Evolutionary conservation across 2,113 vertebrate species (phyloP), one percentile per base, ranked within the genome.

Genomic region (Panurus biarmicus): DNA sequence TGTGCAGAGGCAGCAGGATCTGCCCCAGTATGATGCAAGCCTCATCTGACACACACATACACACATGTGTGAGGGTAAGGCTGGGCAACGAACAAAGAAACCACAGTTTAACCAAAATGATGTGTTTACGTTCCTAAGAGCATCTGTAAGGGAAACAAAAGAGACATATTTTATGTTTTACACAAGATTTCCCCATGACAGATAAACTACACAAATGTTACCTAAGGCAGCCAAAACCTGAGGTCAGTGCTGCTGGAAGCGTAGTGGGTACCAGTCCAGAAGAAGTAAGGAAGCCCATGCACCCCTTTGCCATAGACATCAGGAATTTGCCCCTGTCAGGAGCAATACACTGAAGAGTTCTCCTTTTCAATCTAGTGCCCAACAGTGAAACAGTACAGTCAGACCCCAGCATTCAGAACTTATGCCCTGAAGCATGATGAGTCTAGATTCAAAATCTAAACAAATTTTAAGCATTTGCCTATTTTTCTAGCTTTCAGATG

Each of bases 61-160:
- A 82, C 42, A 62, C 61, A 44, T 1, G 1, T 6, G 31, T 67
- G 77, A 90, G 70, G 48, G 50, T 20, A 95, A 73, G 77, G 65
- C 89, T 72, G 73, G 65, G 45, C 48, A 82, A 78, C 1, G 8
- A 70, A 87, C 44, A 93, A 90, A 96, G 79, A 91, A 95, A 91
- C 87, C 93, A 62, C 89, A 89, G 61, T 95, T 89, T 83, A 96
- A 97, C 93, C 91, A 80, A 96, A 96, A 94, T 77, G 70, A 95
- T 74, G 85, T 96, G 93, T 97, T 97, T 97, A 95, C 64, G 7
- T 97, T 97, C 96, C 85, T 95, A 81, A 90, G 47, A 94, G 64
- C 85, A 95, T 86, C 89, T 93, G 92, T 94, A 94, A 96, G 62
- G 85, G 91, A 95, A 94, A 95, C 71, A 95, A 92, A 96, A 61